phyloP scores from a whole-genome alignment of 2,113 vertebrate genomes.

The Suricata suricatta region DNA sequence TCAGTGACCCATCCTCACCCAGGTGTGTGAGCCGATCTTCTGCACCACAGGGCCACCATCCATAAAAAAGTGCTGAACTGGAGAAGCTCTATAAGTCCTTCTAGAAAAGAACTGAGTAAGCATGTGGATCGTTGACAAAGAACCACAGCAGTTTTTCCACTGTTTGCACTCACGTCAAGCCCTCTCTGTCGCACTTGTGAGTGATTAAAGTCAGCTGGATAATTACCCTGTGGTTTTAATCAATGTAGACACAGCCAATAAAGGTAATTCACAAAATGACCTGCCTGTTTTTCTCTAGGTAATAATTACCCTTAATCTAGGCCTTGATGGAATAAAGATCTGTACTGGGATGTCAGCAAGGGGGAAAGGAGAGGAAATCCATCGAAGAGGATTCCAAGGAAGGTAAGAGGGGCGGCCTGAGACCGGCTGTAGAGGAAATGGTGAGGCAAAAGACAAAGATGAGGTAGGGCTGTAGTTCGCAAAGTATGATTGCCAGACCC shows the following conservation, averaged over 20 bases:
- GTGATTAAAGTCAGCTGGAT: conserved; percentile 14
- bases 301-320: neutral
- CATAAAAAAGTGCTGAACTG: neutral
- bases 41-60: neutral
- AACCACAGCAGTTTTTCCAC: neutral
- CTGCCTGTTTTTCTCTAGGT: neutral
- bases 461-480: neutral
- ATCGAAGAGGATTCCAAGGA: neutral
- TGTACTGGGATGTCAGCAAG: neutral
- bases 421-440: neutral
- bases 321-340: neutral
- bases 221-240: neutral
- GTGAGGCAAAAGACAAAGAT: neutral
- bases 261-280: neutral
- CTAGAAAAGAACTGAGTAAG: neutral
- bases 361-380: neutral
- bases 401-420: neutral
- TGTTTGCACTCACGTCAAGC: neutral
- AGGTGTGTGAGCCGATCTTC: neutral
- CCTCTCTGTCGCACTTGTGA: neutral
- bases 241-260: neutral
- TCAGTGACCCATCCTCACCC: neutral
- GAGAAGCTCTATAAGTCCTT: neutral
- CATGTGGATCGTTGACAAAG: neutral
- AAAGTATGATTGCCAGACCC: neutral